Conservation (phyloP, 2,113 vertebrate species). For the Halichoerus grypus region DNA sequence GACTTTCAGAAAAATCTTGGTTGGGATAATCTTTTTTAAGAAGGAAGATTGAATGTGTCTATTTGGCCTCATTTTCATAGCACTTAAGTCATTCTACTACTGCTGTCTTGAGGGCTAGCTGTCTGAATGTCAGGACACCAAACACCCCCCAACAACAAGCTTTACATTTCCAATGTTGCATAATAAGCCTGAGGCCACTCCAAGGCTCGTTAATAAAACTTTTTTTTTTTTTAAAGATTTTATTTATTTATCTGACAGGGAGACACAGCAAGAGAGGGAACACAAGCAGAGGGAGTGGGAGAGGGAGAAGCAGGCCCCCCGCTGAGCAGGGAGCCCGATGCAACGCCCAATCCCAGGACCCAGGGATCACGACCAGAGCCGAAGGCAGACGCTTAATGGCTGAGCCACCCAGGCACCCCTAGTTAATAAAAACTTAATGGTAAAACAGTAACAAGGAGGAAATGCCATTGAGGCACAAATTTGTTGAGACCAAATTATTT, state of each 20-base stretch:
- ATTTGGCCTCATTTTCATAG: conserved; percentile 21
- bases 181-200: conserved; percentile 16
- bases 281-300: too few species aligned
- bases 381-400: too few species aligned
- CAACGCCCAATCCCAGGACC: too few species aligned
- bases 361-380: too few species aligned
- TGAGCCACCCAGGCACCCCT: neutral
- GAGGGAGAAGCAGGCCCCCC: too few species aligned
- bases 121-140: neutral
- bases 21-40: neutral
- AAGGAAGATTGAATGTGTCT: neutral
- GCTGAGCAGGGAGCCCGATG: too few species aligned
- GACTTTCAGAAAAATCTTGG: neutral
- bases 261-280: too few species aligned
- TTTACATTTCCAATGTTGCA: neutral
- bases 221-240: too few species aligned
- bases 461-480: conserved; percentile 44
- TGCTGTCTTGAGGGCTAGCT: neutral
- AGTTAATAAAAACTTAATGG: conserved; percentile 57
- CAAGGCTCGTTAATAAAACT: conserved; percentile 49
- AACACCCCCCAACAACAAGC: neutral
- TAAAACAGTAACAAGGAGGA: conserved; percentile 35
- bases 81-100: neutral
- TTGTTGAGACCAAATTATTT: conserved; percentile 54
- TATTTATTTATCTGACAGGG: too few species aligned